phyloP scores from a whole-genome alignment of 1,140 invertebrate genomes.

The Drosophila pandora region DNA sequence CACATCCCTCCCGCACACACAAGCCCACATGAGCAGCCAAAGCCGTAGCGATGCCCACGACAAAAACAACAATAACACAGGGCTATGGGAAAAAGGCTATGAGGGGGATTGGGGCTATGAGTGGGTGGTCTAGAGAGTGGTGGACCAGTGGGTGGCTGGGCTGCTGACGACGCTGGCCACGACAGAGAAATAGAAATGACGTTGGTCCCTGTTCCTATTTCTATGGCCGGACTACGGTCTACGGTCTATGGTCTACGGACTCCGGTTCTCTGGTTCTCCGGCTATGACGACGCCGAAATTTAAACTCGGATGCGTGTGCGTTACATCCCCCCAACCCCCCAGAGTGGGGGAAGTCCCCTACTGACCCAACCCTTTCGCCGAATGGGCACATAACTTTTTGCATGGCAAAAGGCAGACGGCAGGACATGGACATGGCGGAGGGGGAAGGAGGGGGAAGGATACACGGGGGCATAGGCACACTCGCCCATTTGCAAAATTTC shows the following conservation, averaged over 20 bases:
- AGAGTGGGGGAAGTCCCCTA: neutral
- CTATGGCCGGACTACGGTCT: constrained; percentile 33
- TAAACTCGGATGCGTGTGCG: constrained; percentile 74
- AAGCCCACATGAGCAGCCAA: constrained; percentile 42
- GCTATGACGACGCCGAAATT: constrained; percentile 63
- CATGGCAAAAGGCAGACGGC: constrained; percentile 28
- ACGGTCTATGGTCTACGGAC: constrained; percentile 11
- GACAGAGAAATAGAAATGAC: constrained; percentile 64
- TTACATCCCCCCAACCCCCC: constrained; percentile 26
- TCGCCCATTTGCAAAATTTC: constrained; percentile 79
- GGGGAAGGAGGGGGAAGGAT: neutral
- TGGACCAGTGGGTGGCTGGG: neutral
- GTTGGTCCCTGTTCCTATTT: constrained; percentile 50
- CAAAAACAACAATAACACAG: constrained; percentile 43
- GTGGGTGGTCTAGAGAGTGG: constrained; percentile 5
- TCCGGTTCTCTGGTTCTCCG: constrained; percentile 29
- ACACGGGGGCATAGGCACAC: constrained; percentile 19
- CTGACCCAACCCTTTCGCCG: neutral
- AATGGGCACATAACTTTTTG: constrained; percentile 73
- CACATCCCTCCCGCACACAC: constrained; percentile 4
- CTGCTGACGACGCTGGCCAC: constrained; percentile 56
- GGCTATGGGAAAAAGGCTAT: constrained; percentile 7
- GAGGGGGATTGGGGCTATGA: neutral
- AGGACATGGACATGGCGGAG: neutral
- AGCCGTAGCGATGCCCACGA: constrained; percentile 53